These are phyloP conservation scores for Meloidogyne floridensis DNA, from an alignment of 1,140 invertebrate genomes.

Conservation along the genomic window DNA sequence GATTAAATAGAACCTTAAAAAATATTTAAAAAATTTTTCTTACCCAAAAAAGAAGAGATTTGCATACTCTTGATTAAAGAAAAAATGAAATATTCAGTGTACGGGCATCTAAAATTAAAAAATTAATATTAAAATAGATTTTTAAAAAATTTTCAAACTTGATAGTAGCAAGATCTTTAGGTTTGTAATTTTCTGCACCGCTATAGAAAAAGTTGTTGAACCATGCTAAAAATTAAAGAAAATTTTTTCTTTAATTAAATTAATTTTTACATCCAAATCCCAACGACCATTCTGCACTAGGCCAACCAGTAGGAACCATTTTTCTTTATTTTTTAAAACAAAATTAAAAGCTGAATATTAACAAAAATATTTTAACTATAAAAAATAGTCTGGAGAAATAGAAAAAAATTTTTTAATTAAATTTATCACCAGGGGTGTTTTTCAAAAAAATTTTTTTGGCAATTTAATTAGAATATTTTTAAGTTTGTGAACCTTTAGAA, in stretches of 20 bases:
- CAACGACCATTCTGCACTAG: neutral
- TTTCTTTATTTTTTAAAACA: neutral
- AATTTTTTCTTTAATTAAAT: neutral
- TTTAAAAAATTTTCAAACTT: neutral
- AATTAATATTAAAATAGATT: neutral
- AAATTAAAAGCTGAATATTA: neutral
- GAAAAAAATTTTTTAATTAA: neutral
- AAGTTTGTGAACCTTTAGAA: no score
- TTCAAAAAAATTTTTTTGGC: no score
- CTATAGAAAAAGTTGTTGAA: neutral
- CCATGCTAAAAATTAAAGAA: neutral
- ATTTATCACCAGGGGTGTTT: neutral
- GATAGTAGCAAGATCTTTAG: neutral
- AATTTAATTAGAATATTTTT: no score
- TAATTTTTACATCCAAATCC: neutral
- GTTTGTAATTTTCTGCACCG: neutral
- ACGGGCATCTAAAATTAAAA: neutral
- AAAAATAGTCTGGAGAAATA: neutral
- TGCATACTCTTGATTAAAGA: neutral
- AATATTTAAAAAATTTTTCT: no score
- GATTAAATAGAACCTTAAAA: no score
- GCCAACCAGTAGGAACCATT: neutral
- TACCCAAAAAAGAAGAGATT: neutral
- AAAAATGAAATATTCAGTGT: conserved; percentile 2
- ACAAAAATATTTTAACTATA: neutral